Conservation (phyloP, 2,113 vertebrate genomes). For the Amphiprion ocellaris region DNA sequence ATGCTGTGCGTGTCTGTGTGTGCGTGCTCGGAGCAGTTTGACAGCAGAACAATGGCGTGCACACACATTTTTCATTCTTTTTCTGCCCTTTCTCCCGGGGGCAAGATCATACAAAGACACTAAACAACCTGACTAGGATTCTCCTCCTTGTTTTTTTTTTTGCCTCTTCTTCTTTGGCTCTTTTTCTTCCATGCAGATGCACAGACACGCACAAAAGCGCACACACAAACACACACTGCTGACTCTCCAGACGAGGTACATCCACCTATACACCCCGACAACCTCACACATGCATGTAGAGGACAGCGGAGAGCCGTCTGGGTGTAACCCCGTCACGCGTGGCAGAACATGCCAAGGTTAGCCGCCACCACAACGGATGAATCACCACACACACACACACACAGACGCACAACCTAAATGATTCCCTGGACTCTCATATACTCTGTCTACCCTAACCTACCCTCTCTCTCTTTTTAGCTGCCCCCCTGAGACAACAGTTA, state of each 20-base stretch:
- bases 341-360: conserved; percentile 82
- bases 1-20: conserved; percentile 32
- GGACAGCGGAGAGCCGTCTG: conserved; percentile 60
- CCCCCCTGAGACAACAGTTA: conserved; percentile 72
- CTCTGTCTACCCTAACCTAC: conserved; percentile 67
- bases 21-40: conserved; percentile 38
- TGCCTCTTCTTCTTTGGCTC: conserved; percentile 33
- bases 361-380: conserved; percentile 73
- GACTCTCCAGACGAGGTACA: conserved; percentile 60
- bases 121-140: conserved; percentile 62
- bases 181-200: conserved; percentile 46
- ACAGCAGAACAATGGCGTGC: conserved; percentile 61
- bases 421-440: conserved; percentile 80
- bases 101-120: conserved; percentile 80
- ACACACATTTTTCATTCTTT: conserved; percentile 50
- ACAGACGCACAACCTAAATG: conserved; percentile 65
- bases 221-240: conserved; percentile 26
- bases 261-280: conserved; percentile 55
- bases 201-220: conserved; percentile 26
- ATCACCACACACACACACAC: conserved; percentile 53
- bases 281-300: conserved; percentile 52
- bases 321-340: conserved; percentile 75
- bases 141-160: background rate
- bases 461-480: conserved; percentile 78
- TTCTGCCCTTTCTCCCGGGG: conserved; percentile 69